phyloP scores from a whole-genome alignment of 2,888 invertebrate genomes.

The Ganaspis brasiliensis region DNA sequence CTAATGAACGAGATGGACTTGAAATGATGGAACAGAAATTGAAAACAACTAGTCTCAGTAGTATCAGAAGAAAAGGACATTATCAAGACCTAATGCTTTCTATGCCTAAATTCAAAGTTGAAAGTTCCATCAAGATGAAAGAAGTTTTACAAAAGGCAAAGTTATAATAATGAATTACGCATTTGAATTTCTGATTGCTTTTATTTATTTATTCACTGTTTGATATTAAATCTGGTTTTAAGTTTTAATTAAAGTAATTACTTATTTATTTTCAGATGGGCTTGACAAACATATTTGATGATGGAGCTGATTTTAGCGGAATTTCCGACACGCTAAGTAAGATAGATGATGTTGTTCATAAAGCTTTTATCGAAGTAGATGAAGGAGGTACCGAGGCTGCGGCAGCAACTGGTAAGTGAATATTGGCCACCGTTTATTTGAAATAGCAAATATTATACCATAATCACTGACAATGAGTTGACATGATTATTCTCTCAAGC shows the following conservation, averaged over 20 bases:
- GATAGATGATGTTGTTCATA: neutral
- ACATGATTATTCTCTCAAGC: too few species aligned
- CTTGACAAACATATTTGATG: neutral
- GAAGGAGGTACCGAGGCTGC: neutral
- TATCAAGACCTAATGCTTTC: neutral
- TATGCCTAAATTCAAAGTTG: neutral
- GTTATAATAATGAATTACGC: neutral
- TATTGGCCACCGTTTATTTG: too few species aligned
- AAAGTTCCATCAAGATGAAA: neutral
- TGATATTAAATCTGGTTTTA: too few species aligned
- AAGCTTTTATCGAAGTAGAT: neutral
- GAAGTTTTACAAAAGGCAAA: neutral
- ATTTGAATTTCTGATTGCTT: too few species aligned
- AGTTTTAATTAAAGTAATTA: too few species aligned
- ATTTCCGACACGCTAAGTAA: neutral
- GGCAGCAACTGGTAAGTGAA: slow-evolving; percentile 5
- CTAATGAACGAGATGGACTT: neutral
- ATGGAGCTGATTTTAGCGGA: neutral
- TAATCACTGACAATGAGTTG: too few species aligned
- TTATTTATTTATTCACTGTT: too few species aligned
- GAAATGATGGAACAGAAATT: neutral
- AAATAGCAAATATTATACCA: too few species aligned
- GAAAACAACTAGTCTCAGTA: neutral
- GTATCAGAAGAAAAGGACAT: neutral
- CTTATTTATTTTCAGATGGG: neutral